These are phyloP conservation scores for Allacma fusca DNA, from an alignment of 2,888 invertebrate species.

Conservation along the genomic window DNA sequence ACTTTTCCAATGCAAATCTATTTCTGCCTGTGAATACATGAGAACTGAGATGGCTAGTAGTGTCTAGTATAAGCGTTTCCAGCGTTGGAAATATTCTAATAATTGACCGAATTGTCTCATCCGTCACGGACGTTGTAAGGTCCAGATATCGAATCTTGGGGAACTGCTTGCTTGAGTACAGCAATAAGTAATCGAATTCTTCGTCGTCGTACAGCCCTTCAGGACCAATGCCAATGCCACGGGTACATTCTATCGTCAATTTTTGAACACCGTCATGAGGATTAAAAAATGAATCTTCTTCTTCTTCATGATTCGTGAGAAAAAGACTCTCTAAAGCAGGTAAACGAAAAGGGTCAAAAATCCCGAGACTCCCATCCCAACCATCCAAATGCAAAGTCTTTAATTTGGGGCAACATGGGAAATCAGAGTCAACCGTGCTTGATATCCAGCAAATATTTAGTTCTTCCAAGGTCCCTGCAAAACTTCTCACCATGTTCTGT, in stretches of 20 bases:
- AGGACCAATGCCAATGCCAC: constrained; percentile 26
- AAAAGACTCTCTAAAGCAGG: constrained; percentile 17
- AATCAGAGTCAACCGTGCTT: constrained; percentile 22
- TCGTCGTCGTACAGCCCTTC: constrained; percentile 24
- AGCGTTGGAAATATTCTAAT: constrained; percentile 17
- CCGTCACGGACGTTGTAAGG: constrained; percentile 9
- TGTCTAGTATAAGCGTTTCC: constrained; percentile 23
- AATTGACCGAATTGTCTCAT: constrained; percentile 22
- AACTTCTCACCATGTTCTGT: constrained; percentile 14
- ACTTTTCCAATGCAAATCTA: constrained; percentile 13
- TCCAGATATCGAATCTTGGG: constrained; percentile 23
- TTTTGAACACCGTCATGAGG: constrained; percentile 32
- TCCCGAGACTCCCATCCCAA: constrained; percentile 33
- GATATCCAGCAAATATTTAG: constrained; percentile 36
- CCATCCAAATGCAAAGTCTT: constrained; percentile 26
- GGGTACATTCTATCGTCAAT: constrained; percentile 18
- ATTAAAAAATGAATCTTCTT: constrained; percentile 29
- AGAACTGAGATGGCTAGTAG: not conserved
- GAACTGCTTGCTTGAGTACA: constrained; percentile 29
- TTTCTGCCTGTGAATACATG: constrained; percentile 35
- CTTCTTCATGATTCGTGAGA: constrained; percentile 24
- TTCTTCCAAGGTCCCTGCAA: constrained; percentile 9
- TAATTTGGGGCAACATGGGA: constrained; percentile 24
- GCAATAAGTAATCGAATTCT: constrained; percentile 33
- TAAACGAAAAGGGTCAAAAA: constrained; percentile 16